These are phyloP conservation scores for Chirona hameri DNA, from an alignment of 2,888 invertebrate species.

Conservation along the genomic window DNA sequence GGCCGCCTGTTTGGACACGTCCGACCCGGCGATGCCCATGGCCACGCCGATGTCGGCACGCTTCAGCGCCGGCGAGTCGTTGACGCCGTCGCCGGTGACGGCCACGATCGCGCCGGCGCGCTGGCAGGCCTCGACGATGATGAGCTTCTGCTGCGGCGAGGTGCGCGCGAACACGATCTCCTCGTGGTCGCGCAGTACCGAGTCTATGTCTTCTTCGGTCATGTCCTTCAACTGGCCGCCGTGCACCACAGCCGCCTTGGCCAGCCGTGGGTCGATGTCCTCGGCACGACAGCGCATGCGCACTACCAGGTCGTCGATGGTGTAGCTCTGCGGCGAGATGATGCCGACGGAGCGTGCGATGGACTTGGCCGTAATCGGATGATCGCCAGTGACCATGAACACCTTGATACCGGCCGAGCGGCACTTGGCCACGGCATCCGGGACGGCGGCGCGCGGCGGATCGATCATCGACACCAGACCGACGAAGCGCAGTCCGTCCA, in stretches of 20 bases:
- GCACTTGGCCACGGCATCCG: conserved; percentile 65
- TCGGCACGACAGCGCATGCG: conserved; percentile 59
- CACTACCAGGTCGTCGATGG: background rate
- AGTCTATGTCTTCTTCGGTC: conserved; percentile 44
- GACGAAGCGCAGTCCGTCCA: conserved; percentile 58
- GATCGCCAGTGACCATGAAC: conserved; percentile 79
- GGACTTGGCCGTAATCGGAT: conserved; percentile 73
- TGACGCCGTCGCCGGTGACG: conserved; percentile 59
- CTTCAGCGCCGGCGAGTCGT: conserved; percentile 58
- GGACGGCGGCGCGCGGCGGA: conserved; percentile 63
- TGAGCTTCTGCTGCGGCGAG: conserved; percentile 52
- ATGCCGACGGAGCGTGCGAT: conserved; percentile 71
- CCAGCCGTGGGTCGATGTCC: conserved; percentile 57
- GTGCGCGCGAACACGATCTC: conserved; percentile 54
- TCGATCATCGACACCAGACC: conserved; percentile 69
- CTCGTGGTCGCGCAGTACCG: conserved; percentile 43
- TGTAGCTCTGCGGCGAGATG: conserved; percentile 50
- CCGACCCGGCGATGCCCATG: conserved; percentile 92
- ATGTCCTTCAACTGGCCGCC: conserved; percentile 48
- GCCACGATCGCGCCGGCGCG: conserved; percentile 57
- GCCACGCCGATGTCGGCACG: conserved; percentile 66
- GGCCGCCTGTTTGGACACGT: conserved; percentile 96
- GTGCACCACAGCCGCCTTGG: conserved; percentile 56
- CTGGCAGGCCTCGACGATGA: conserved; percentile 59
- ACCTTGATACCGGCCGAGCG: conserved; percentile 69